Base-by-base conservation (phyloP, 1,140 invertebrate species). In the Leptoteleia sp. region DNA sequence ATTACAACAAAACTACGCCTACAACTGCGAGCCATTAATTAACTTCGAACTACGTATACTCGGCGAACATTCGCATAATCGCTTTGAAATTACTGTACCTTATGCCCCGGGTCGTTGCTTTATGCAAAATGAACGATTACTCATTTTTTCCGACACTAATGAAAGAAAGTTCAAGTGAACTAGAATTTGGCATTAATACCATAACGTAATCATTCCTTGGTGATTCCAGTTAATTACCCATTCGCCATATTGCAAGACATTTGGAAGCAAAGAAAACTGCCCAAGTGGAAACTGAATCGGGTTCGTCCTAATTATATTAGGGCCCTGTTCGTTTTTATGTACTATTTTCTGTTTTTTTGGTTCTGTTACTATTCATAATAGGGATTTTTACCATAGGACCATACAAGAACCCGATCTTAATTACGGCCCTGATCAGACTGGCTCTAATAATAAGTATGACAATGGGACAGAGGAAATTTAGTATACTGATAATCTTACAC, bases 91-190 rank as follows among this genome's bases (percentile, higher is more conserved):
- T 52, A 71, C 54, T 52, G 35, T 70, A 27, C 33, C 13, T 54
- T 61, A 13, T 37, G 12, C 19, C 8, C 3, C 8, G 16, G n/a
- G 17, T 37, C 42, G 17, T 31, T 19, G 55, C 38, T 54, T 52
- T 54, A 72, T 72, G 55, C 42, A 52, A 62, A 52, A 72, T 37
- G 47, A 61, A 54, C 15, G 47, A 62, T 54, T 38, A 54, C 31
- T 72, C 67, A 72, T 61, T 72, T 62, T 72, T 61, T 72, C 22
- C 27, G 33, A 62, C 67, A 50, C 55, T 72, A 62, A 72, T 72
- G 67, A 72, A 72, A 54, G 48, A 72, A 61, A 62, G 67, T 72
- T 72, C 38, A 13, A 11, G 29, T 45, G 13, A 62, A 55, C 40
- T 47, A 40, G 25, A 54, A 62, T 71, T 61, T 37, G 42, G 29